These are phyloP conservation scores for Homarus americanus DNA, from an alignment of 1,140 invertebrate genomes.

Conservation along the genomic window DNA sequence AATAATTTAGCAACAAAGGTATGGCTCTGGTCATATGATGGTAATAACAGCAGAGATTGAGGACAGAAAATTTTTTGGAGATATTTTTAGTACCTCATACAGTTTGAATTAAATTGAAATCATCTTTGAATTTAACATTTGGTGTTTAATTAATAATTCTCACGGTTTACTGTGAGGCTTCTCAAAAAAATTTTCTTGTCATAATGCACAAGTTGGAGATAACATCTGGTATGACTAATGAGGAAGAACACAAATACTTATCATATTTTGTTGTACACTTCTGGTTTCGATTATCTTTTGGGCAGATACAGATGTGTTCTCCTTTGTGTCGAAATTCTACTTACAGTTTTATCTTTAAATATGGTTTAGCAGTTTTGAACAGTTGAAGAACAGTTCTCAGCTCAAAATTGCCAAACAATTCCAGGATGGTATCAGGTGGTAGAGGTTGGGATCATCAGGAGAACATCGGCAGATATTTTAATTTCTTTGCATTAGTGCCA, in stretches of 20 bases:
- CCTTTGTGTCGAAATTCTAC: not conserved
- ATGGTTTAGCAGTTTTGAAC: not conserved
- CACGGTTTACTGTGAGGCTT: not conserved
- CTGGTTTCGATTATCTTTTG: not conserved
- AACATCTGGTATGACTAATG: not conserved
- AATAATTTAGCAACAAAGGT: slow-evolving; percentile 33
- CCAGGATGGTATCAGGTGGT: not conserved
- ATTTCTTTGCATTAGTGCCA: not conserved
- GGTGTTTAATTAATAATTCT: no score
- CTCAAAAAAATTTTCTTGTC: not conserved
- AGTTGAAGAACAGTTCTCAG: not conserved
- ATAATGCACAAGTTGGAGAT: not conserved
- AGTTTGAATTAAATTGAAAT: no score
- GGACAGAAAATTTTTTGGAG: not conserved
- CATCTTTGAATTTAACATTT: no score
- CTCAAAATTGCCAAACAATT: not conserved
- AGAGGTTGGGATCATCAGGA: not conserved
- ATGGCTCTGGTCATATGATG: not conserved
- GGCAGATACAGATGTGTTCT: not conserved
- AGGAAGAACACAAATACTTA: not conserved
- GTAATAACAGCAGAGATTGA: not conserved
- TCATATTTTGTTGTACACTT: not conserved
- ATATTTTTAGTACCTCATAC: not conserved
- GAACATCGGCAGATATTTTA: not conserved
- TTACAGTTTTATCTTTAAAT: not conserved